Evolutionary conservation across 1,140 invertebrate genomes (phyloP).

Genomic region (Aphelenchoides fujianensis): DNA sequence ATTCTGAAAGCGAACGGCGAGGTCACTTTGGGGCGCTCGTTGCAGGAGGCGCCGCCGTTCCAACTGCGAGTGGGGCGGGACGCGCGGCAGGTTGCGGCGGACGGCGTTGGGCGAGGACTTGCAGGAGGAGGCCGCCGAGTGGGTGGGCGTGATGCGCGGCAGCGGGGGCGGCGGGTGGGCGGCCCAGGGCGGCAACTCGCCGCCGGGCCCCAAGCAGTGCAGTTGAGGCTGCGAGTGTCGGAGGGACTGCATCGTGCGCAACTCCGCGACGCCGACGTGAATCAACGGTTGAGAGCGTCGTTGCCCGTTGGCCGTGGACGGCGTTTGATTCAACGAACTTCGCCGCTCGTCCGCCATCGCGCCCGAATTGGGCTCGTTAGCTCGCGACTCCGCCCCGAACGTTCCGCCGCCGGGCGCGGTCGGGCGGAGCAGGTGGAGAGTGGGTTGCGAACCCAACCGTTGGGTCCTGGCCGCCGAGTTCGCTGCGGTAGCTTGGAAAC

Average conservation of each 20-base stretch:
- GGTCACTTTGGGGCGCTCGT: constrained; percentile 46
- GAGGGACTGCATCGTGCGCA: neutral
- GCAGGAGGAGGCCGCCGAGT: too few species aligned
- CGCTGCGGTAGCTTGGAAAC: too few species aligned
- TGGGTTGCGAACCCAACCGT: neutral
- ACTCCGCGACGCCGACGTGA: too few species aligned
- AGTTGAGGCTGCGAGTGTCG: neutral
- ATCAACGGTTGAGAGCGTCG: constrained; percentile 14
- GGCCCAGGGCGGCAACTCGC: neutral
- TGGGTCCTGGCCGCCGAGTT: too few species aligned
- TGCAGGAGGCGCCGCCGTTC: constrained; percentile 27
- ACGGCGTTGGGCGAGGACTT: neutral
- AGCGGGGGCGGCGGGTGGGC: neutral
- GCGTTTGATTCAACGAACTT: neutral
- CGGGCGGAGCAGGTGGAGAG: neutral
- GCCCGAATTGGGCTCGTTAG: too few species aligned
- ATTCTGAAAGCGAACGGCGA: constrained; percentile 45
- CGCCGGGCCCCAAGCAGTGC: neutral
- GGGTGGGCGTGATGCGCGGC: neutral
- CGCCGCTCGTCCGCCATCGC: neutral
- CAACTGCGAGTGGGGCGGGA: neutral
- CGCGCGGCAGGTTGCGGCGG: neutral
- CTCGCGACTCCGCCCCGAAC: too few species aligned
- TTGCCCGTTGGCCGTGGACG: too few species aligned
- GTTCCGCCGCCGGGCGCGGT: constrained; percentile 8